Base-by-base conservation (phyloP, 2,113 vertebrate species). In the Sorex fumeus region DNA sequence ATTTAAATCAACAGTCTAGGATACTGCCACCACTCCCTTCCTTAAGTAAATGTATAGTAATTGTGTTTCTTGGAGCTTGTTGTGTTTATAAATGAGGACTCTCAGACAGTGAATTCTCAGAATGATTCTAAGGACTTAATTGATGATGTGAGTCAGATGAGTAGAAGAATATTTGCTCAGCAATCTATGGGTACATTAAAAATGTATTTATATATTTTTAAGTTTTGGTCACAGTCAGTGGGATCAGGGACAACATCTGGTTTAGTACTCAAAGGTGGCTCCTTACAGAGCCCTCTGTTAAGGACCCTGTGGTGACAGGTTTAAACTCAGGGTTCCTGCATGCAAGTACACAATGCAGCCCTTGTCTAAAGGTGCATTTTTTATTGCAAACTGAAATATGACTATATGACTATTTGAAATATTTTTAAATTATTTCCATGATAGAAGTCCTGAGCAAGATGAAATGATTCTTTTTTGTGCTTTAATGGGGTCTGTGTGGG, bases 1-100 rank as follows among this genome's bases (percentile, higher is more conserved):
- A 94, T 96, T 96, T 97, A 98, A 98, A 98, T 96, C 97, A 98
- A 94, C 93, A 95, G 88, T 97, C 95, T 93, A 71, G 60, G 40
- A 92, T 82, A 66, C 12, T 69, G 71, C 40, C 94, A 87, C 82
- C 94, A 94, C 90, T 84, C 93, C 93, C 88, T 95, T 94, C 80
- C 96, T 96, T 75, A 88, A 75, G 84, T 88, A 97, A 96, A 97
- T 87, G 95, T 95, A 95, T 90, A 96, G 81, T 91, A 95, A 93
- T 96, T 96, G 93, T 96, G 93, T 94, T 96, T 93, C 91, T 75
- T 64, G 78, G 84, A 76, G 84, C 88, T 88, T 88, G 88, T 76
- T 93, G 84, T 95, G 93, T 93, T 97, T 97, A 84, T 36, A 90
- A 95, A 78, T 96, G 95, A 90, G 95, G 83, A 83, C 79, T 84